phyloP scores from a whole-genome alignment of 2,888 invertebrate genomes.

The Drosophila kambysellisi region DNA sequence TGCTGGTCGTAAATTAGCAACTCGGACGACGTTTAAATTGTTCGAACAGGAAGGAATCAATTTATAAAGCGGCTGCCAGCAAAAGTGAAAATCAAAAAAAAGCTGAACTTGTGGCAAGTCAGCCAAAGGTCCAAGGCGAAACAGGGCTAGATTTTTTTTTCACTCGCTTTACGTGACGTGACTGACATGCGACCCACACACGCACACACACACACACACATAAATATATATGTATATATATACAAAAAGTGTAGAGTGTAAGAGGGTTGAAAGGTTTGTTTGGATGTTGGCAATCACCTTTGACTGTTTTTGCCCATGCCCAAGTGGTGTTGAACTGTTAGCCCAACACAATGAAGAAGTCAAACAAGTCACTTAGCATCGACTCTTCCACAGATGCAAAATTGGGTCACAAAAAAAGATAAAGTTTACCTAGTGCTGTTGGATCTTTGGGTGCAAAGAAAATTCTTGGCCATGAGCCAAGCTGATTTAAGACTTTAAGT shows the following conservation, averaged over 20 bases:
- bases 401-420: conserved; percentile 22
- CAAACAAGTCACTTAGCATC: conserved; percentile 75
- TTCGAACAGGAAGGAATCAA: conserved; percentile 62
- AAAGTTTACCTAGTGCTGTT: conserved; percentile 39
- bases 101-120: conserved; percentile 35
- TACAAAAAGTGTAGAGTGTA: conserved; percentile 33
- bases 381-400: conserved; percentile 58
- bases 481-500: conserved; percentile 64
- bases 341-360: conserved; percentile 67
- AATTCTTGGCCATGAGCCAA: conserved; percentile 55
- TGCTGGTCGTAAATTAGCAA: conserved; percentile 72
- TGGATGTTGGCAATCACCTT: conserved; percentile 51
- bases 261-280: conserved; percentile 33
- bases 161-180: conserved; percentile 30
- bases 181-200: conserved; percentile 40
- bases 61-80: conserved; percentile 43
- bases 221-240: conserved; percentile 2
- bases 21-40: conserved; percentile 50
- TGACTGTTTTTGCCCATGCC: conserved; percentile 39
- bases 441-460: conserved; percentile 7
- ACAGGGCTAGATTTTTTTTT: conserved; percentile 12
- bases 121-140: conserved; percentile 36
- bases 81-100: conserved; percentile 20
- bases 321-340: conserved; percentile 45
- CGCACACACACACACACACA: conserved; percentile 11